phyloP scores from a whole-genome alignment of 1,140 invertebrate genomes.

The Calliphora vicina region DNA sequence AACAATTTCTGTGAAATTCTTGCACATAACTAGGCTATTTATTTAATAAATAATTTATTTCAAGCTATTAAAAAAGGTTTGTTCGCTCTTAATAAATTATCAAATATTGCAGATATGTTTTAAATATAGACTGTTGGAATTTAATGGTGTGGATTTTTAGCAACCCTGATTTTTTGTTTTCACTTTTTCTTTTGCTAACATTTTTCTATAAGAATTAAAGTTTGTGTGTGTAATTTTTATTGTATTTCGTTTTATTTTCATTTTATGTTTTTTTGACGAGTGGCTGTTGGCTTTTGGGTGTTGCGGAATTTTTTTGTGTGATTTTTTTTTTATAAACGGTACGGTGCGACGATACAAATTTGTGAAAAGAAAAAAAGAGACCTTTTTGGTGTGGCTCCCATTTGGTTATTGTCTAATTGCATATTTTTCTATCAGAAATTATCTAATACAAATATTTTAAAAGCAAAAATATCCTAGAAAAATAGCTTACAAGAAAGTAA shows the following conservation, averaged over 20 bases:
- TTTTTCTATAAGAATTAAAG: neutral
- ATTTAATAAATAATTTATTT: neutral
- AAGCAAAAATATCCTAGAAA: neutral
- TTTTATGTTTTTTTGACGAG: neutral
- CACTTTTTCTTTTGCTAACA: neutral
- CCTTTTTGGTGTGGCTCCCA: constrained; percentile 1
- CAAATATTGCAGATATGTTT: too few species aligned
- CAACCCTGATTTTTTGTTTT: neutral
- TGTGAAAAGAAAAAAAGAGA: neutral
- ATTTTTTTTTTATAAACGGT: constrained; percentile 6
- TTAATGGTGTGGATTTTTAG: neutral
- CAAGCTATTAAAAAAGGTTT: neutral
- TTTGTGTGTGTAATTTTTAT: neutral
- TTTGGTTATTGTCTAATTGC: neutral
- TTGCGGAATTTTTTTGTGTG: constrained; percentile 2
- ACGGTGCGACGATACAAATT: neutral
- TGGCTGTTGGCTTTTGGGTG: constrained; percentile 6
- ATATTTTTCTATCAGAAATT: neutral
- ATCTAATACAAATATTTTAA: neutral
- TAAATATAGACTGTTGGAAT: too few species aligned
- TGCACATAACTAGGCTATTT: neutral
- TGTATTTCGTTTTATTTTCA: constrained; percentile 6
- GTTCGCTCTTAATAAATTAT: too few species aligned
- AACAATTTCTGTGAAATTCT: too few species aligned
- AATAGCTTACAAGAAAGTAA: neutral